Evolutionary conservation across 1,140 invertebrate genomes (phyloP).

Genomic region (Musca vetustissima): DNA sequence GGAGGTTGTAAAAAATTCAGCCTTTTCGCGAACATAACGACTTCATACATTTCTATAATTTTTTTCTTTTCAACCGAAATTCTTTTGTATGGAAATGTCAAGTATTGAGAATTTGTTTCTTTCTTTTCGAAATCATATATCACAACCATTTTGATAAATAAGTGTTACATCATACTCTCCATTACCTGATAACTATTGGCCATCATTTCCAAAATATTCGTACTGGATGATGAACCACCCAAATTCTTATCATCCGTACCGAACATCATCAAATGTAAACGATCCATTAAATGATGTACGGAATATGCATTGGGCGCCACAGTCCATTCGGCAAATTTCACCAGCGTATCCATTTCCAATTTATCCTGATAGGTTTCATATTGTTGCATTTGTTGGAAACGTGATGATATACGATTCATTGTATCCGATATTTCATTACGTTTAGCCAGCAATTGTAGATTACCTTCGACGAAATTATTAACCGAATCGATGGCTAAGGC

Average conservation of each 20-base stretch:
- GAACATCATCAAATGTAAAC: slow-evolving; percentile 62
- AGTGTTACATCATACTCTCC: no score
- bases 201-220: slow-evolving; percentile 42
- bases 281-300: slow-evolving; percentile 66
- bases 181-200: slow-evolving; percentile 46
- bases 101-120: no score
- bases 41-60: no score
- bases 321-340: slow-evolving; percentile 68
- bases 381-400: slow-evolving; percentile 60
- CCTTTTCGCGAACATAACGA: no score
- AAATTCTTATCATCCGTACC: slow-evolving; percentile 36
- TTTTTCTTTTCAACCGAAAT: no score
- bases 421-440: slow-evolving; percentile 63
- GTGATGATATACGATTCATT: slow-evolving; percentile 61
- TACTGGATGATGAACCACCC: slow-evolving; percentile 31
- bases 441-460: slow-evolving; percentile 59
- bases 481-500: slow-evolving; percentile 50
- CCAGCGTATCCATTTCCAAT: slow-evolving; percentile 65
- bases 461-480: slow-evolving; percentile 40
- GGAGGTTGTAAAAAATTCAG: no score
- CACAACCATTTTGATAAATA: no score
- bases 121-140: no score
- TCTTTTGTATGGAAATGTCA: no score
- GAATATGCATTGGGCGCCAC: slow-evolving; percentile 66
- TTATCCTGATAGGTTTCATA: slow-evolving; percentile 59